These are phyloP conservation scores for Drosophila anceps DNA, from an alignment of 2,888 invertebrate species.

Conservation along the genomic window DNA sequence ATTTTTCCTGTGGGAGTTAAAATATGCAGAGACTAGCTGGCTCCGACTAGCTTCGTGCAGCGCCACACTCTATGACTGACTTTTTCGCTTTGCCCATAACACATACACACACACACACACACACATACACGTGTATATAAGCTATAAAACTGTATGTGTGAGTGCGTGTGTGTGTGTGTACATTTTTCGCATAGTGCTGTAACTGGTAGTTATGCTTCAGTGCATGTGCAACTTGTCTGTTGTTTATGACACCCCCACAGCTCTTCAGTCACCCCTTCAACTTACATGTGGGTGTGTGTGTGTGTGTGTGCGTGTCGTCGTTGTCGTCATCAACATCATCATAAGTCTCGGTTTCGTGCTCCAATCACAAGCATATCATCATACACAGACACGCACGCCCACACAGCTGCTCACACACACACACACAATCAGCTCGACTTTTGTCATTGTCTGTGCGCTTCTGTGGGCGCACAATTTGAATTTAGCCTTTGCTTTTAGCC, in stretches of 20 bases:
- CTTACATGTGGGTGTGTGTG: background rate
- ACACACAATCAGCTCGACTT: conserved; percentile 7
- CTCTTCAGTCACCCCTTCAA: conserved; percentile 14
- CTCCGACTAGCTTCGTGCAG: conserved; percentile 28
- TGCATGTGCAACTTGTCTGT: conserved; percentile 80
- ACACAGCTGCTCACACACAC: conserved; percentile 10
- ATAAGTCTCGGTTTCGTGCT: conserved; percentile 72
- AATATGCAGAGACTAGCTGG: conserved; percentile 70
- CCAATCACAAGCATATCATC: conserved; percentile 75
- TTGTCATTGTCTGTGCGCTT: conserved; percentile 24
- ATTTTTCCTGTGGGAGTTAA: conserved; percentile 78
- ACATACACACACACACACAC: too few species aligned
- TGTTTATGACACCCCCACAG: conserved; percentile 68
- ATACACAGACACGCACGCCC: conserved; percentile 32
- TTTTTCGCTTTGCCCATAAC: conserved; percentile 56
- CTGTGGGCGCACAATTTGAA: conserved; percentile 24
- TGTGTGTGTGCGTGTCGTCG: conserved; percentile 25
- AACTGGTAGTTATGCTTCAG: conserved; percentile 69
- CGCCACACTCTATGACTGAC: conserved; percentile 39
- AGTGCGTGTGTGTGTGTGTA: conserved; percentile 6
- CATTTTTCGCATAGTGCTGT: conserved; percentile 53
- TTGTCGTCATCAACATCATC: conserved; percentile 76
- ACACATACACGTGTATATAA: background rate
- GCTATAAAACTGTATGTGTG: background rate
- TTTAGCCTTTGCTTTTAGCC: conserved; percentile 43